Evolutionary conservation across 1,140 invertebrate genomes (phyloP), one percentile per base, ranked within the genome.

Genomic region (Lordiphosa collinella): DNA sequence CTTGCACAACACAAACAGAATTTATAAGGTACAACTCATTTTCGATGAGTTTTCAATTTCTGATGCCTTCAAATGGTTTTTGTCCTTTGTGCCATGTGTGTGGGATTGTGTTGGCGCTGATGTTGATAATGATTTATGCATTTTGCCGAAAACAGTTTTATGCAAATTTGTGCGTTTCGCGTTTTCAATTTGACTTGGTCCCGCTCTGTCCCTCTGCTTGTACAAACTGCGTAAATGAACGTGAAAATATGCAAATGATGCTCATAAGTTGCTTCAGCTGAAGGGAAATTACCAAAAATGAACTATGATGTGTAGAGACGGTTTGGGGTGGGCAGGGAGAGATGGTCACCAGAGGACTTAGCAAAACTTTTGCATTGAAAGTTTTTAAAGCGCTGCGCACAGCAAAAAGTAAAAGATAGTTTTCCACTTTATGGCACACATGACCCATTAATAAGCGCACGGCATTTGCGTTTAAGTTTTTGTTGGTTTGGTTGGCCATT

Each of bases 391-490:
- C 47, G 43, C 35, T 11, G 37, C 49, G 32, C 18, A 29, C 12
- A 55, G 22, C 50, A 58, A 51, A 43, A 38, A 35, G 38, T 41
- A 46, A 44, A 74, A 49, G 50, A 59, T 66, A 47, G 46, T 44
- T 44, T 29, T 29, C 13, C 18, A 44, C 22, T 44, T 44, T 44
- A 29, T 13, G 22, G 70, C 75, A 74, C 75, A 80, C 75, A 80
- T 79, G 70, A 80, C 75, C 74, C 75, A 79, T 79, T 79, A 79
- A 80, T 79, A 79, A 79, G 69, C 29, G 59, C 74, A 69, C 60
- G 52, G 65, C 49, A 69, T 60, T 80, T 69, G 49, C 48, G 40
- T 41, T 62, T 40, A 37, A 37, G 13, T 52, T 25, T 25, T 25
- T 25, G 22, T 25, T 57, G 59, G 50, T 46, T 44, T 22, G 37